Conservation (phyloP, 2,113 vertebrate genomes). For the Eolophus roseicapilla region DNA sequence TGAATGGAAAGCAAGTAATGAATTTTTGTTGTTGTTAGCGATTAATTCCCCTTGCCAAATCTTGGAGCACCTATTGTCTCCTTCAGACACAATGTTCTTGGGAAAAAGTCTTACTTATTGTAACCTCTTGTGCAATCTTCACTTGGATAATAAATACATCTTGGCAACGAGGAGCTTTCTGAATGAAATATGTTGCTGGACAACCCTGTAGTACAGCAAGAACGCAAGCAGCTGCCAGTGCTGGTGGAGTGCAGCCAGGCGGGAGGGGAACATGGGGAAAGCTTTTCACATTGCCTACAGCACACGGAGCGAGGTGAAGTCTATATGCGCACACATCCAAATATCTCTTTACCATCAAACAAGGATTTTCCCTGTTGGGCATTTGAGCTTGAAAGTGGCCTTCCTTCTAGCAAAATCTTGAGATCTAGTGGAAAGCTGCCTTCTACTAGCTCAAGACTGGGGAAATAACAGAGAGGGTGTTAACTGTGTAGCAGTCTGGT, state of each 20-base stretch:
- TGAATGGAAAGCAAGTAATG: constrained; percentile 52
- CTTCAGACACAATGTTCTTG: constrained; percentile 49
- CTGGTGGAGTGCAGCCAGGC: constrained; percentile 8
- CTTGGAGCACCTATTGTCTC: constrained; percentile 51
- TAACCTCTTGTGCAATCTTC: constrained; percentile 43
- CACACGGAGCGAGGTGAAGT: not conserved
- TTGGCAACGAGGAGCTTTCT: constrained; percentile 44
- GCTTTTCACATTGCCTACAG: not conserved
- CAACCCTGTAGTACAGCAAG: constrained; percentile 40
- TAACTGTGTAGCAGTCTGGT: not conserved
- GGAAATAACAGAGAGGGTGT: not conserved
- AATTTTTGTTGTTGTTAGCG: constrained; percentile 31
- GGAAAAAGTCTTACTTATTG: constrained; percentile 49
- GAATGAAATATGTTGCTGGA: constrained; percentile 63
- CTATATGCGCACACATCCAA: not conserved
- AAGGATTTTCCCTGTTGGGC: not conserved
- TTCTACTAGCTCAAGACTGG: not conserved
- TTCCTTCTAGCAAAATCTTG: not conserved
- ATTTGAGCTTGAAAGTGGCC: not conserved
- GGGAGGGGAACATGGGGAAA: constrained; percentile 23
- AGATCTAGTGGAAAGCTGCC: not conserved
- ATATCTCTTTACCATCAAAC: constrained; percentile 30
- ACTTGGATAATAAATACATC: constrained; percentile 50
- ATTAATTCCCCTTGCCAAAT: constrained; percentile 38
- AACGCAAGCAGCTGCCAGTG: constrained; percentile 23